Conservation (phyloP, 1,140 invertebrate genomes). For the Harlomillsia oculata region DNA sequence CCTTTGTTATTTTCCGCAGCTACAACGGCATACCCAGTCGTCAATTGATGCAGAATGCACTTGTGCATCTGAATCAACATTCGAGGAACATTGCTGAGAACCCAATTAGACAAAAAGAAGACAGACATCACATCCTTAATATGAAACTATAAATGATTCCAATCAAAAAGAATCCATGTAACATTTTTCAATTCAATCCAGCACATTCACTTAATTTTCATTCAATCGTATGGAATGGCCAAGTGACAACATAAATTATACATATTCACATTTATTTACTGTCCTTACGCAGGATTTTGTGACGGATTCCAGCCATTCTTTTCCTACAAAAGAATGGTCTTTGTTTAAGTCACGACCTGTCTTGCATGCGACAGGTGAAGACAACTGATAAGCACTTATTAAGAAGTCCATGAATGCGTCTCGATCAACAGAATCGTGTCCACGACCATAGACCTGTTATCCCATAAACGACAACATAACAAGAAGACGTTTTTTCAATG, state of each 20-base stretch:
- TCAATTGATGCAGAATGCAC: constrained; percentile 62
- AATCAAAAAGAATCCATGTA: constrained; percentile 14
- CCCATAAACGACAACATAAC: background rate
- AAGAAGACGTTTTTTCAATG: background rate
- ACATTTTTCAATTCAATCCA: constrained; percentile 27
- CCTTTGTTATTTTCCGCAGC: constrained; percentile 39
- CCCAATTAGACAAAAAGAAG: constrained; percentile 67
- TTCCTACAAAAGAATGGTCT: constrained; percentile 13
- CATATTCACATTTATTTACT: background rate
- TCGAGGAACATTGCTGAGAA: constrained; percentile 61
- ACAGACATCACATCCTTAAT: constrained; percentile 60
- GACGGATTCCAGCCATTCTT: constrained; percentile 29
- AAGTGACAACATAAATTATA: background rate
- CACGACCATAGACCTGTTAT: constrained; percentile 25
- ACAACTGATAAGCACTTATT: constrained; percentile 18
- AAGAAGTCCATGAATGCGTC: constrained; percentile 24
- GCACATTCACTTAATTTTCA: constrained; percentile 6
- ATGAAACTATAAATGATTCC: constrained; percentile 52
- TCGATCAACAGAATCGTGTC: constrained; percentile 8
- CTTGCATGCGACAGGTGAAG: background rate
- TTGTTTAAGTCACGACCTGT: background rate
- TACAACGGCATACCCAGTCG: constrained; percentile 52
- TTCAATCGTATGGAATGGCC: background rate
- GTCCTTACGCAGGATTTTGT: constrained; percentile 30
- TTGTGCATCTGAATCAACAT: constrained; percentile 66